Evolutionary conservation across 2,888 invertebrate genomes (phyloP).

Genomic region (Escarpia spicata): DNA sequence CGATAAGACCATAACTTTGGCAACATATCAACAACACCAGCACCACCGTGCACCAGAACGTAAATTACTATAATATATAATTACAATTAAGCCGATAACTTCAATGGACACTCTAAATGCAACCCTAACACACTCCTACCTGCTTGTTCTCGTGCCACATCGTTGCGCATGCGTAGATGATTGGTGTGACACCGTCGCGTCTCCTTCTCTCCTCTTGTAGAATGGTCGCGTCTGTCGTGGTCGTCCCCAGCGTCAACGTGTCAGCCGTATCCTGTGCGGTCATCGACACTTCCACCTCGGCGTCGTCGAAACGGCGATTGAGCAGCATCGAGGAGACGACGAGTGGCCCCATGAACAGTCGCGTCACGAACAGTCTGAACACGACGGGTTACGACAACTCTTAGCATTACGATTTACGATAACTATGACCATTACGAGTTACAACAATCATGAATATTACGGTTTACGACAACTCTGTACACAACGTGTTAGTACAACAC

Average conservation of each 20-base stretch:
- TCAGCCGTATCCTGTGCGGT: neutral
- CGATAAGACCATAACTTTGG: too few relatives aligned
- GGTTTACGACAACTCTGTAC: too few relatives aligned
- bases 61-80: too few relatives aligned
- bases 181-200: constrained; percentile 41
- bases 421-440: too few relatives aligned
- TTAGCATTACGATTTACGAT: constrained; percentile 42
- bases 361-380: constrained; percentile 81
- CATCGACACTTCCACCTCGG: constrained; percentile 60
- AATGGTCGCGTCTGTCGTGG: neutral
- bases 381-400: constrained; percentile 80
- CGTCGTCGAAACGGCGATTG: constrained; percentile 89
- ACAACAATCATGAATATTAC: too few relatives aligned
- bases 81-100: too few relatives aligned
- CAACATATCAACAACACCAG: too few relatives aligned
- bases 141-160: constrained; percentile 64
- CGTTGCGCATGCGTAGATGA: constrained; percentile 63
- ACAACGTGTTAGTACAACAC: too few relatives aligned
- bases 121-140: neutral
- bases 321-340: constrained; percentile 95
- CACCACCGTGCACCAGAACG: too few relatives aligned
- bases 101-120: too few relatives aligned
- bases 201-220: neutral
- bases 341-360: constrained; percentile 90
- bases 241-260: neutral